Conservation (phyloP, 2,888 invertebrate species). For the Schizotus pectinicornis region DNA sequence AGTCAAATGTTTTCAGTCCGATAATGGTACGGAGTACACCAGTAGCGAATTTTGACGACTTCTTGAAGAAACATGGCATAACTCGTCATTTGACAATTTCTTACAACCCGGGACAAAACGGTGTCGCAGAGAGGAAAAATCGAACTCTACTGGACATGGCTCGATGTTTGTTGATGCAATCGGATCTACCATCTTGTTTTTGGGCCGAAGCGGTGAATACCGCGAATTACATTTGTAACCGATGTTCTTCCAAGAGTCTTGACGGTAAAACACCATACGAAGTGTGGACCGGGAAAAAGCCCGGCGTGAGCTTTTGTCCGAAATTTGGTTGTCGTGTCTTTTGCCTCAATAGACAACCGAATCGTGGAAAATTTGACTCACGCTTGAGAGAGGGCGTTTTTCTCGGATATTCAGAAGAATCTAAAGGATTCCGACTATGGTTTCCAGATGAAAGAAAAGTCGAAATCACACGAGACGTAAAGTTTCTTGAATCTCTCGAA, state of each 20-base stretch:
- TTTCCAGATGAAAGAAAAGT: constrained; percentile 27
- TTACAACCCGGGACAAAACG: constrained; percentile 45
- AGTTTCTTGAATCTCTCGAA: constrained; percentile 18
- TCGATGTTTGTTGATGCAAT: constrained; percentile 40
- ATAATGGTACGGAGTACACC: constrained; percentile 26
- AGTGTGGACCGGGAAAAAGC: constrained; percentile 32
- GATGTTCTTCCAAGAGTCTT: constrained; percentile 33
- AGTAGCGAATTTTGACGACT: constrained; percentile 3
- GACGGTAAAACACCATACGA: constrained; percentile 34
- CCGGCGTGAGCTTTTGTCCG: constrained; percentile 34
- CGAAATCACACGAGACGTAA: constrained; percentile 33
- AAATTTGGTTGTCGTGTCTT: constrained; percentile 41
- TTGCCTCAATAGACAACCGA: constrained; percentile 27
- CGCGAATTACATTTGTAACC: constrained; percentile 43
- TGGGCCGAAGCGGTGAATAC: constrained; percentile 48
- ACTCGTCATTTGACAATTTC: constrained; percentile 31
- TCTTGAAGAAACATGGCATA: constrained; percentile 32
- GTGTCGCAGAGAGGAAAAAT: constrained; percentile 46
- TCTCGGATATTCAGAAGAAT: constrained; percentile 38
- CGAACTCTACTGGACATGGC: constrained; percentile 44
- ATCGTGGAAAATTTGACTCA: constrained; percentile 38
- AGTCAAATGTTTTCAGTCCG: neutral
- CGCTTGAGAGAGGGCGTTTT: constrained; percentile 37
- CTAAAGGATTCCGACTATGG: constrained; percentile 40
- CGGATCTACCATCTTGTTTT: constrained; percentile 32